Evolutionary conservation across 2,113 vertebrate genomes (phyloP).

Genomic region (Paramormyrops kingsleyae): DNA sequence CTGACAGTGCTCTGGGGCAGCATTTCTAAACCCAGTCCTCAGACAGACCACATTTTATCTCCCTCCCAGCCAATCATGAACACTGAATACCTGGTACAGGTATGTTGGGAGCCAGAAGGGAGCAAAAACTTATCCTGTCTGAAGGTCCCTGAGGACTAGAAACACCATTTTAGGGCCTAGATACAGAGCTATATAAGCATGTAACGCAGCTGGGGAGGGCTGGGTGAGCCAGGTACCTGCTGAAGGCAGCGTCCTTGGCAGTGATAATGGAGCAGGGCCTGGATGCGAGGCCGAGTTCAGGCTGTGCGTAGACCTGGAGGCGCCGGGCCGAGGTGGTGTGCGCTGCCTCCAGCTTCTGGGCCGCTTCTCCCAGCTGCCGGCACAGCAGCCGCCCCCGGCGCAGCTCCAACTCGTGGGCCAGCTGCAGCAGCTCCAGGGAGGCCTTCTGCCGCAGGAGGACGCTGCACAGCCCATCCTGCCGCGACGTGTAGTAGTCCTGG

Average conservation of each 20-base stretch:
- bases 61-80: not conserved
- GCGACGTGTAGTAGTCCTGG: constrained; percentile 65
- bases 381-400: constrained; percentile 55
- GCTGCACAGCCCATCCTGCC: constrained; percentile 70
- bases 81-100: not conserved
- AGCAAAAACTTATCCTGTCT: not conserved
- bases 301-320: constrained; percentile 57
- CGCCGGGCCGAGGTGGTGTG: constrained; percentile 42
- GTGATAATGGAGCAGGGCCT: constrained; percentile 60
- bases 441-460: constrained; percentile 79
- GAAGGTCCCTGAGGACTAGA: not conserved
- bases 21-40: not conserved
- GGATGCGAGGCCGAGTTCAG: constrained; percentile 45
- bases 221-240: constrained; percentile 59
- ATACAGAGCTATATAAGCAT: not conserved
- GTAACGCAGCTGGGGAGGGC: not conserved
- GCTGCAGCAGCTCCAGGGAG: constrained; percentile 76
- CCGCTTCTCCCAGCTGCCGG: constrained; percentile 57
- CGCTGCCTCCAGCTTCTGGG: constrained; percentile 54
- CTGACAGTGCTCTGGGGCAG: not conserved
- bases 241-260: constrained; percentile 64
- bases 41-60: not conserved
- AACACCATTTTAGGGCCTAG: not conserved
- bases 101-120: not conserved
- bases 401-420: constrained; percentile 74